These are phyloP conservation scores for Myotis pilosus DNA, from an alignment of 2,797 vertebrate genomes.

Conservation along the genomic window DNA sequence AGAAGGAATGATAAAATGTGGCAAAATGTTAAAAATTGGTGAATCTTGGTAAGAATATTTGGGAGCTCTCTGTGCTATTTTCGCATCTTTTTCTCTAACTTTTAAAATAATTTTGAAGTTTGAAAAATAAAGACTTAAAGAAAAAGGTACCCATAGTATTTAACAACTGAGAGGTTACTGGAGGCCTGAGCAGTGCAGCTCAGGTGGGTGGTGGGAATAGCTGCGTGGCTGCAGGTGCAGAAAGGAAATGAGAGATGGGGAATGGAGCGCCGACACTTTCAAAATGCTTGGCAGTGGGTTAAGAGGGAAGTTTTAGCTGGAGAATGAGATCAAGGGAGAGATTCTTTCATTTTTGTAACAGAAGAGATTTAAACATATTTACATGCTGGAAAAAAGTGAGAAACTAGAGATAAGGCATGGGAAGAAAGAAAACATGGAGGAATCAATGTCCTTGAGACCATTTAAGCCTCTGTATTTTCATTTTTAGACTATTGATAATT, in stretches of 20 bases:
- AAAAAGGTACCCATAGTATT: background rate
- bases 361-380: background rate
- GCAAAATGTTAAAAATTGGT: background rate
- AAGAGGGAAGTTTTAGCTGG: background rate
- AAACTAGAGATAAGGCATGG: background rate
- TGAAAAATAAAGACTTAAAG: background rate
- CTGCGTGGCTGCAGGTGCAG: accelerated
- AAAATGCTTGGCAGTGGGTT: background rate
- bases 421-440: background rate
- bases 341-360: background rate
- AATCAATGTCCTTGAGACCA: background rate
- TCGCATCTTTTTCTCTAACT: background rate
- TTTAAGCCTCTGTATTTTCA: background rate
- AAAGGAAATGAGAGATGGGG: background rate
- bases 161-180: background rate
- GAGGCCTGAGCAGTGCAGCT: background rate
- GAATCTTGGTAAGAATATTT: background rate
- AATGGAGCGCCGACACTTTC: background rate
- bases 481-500: background rate
- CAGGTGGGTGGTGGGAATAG: background rate
- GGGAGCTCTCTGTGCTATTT: background rate
- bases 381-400: background rate
- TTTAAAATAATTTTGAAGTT: background rate
- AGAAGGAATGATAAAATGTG: background rate
- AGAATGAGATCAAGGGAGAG: background rate